Conservation (phyloP, 2,797 vertebrate species). For the Centroberyx gerrardi region DNA sequence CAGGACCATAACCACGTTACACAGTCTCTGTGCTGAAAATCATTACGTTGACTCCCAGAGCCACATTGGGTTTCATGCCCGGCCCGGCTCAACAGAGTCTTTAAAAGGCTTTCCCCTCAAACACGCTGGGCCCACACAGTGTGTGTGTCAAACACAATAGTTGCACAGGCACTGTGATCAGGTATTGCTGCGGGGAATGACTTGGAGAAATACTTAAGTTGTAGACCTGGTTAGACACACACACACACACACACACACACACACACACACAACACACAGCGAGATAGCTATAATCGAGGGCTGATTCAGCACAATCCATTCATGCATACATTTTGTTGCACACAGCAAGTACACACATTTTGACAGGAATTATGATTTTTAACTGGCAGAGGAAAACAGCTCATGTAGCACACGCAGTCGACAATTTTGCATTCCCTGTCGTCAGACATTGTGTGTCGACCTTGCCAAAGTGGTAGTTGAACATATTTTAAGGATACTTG, state of each 20-base stretch:
- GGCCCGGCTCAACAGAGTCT: conserved; percentile 50
- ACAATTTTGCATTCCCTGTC: conserved; percentile 39
- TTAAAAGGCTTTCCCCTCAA: conserved; percentile 65
- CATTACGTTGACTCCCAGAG: conserved; percentile 72
- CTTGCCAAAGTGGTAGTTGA: conserved; percentile 30
- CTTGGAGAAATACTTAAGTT: conserved; percentile 54
- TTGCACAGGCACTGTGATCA: conserved; percentile 87
- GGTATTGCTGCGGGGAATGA: conserved; percentile 67
- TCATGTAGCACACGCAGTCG: conserved; percentile 24
- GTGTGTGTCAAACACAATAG: conserved; percentile 89
- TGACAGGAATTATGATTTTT: conserved; percentile 54
- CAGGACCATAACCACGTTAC: conserved; percentile 77
- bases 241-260: neutral
- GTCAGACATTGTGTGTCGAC: conserved; percentile 12
- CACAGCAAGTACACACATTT: conserved; percentile 35
- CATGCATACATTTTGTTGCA: conserved; percentile 14
- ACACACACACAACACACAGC: conserved; percentile 23
- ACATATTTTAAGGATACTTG: conserved; percentile 21
- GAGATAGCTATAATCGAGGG: conserved; percentile 25
- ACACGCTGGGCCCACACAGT: conserved; percentile 70
- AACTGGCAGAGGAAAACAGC: conserved; percentile 49
- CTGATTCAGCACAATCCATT: conserved; percentile 48
- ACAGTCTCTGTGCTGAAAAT: conserved; percentile 78
- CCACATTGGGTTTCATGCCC: conserved; percentile 73
- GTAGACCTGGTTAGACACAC: conserved; percentile 72